Evolutionary conservation across 1,140 invertebrate genomes (phyloP).

Genomic region (Epicauta chinensis): DNA sequence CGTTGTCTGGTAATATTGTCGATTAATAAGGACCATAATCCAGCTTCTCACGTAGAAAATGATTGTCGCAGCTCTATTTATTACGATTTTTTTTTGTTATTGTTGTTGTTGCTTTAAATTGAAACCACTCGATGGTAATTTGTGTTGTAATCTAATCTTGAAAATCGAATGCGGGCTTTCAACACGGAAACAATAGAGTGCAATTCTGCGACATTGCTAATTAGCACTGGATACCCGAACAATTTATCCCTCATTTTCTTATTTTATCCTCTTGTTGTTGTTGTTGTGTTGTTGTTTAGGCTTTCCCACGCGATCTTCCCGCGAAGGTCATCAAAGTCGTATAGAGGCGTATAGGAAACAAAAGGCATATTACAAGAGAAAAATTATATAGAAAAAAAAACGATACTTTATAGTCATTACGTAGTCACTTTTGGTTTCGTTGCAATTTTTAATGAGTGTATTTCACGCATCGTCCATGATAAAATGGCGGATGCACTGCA

Average conservation of each 20-base stretch:
- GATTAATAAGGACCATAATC: too few species aligned
- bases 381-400: too few species aligned
- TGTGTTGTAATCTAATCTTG: too few species aligned
- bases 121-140: too few species aligned
- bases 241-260: constrained; percentile 23
- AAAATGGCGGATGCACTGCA: constrained; percentile 42
- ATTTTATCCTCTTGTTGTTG: too few species aligned
- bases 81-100: too few species aligned
- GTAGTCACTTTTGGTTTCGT: constrained; percentile 38
- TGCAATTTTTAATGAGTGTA: constrained; percentile 37
- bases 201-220: constrained; percentile 28
- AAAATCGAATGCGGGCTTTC: constrained; percentile 23
- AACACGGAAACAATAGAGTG: constrained; percentile 23
- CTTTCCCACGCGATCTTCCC: constrained; percentile 18
- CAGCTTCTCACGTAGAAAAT: too few species aligned
- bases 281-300: too few species aligned
- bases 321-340: constrained; percentile 22
- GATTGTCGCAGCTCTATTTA: too few species aligned
- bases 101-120: too few species aligned
- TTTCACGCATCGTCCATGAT: constrained; percentile 36
- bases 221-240: constrained; percentile 27
- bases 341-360: constrained; percentile 26
- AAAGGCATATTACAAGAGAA: neutral
- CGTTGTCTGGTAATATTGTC: too few species aligned
- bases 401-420: constrained; percentile 36